Evolutionary conservation across 2,888 invertebrate species (phyloP).

Genomic region (Acleris holmiana): DNA sequence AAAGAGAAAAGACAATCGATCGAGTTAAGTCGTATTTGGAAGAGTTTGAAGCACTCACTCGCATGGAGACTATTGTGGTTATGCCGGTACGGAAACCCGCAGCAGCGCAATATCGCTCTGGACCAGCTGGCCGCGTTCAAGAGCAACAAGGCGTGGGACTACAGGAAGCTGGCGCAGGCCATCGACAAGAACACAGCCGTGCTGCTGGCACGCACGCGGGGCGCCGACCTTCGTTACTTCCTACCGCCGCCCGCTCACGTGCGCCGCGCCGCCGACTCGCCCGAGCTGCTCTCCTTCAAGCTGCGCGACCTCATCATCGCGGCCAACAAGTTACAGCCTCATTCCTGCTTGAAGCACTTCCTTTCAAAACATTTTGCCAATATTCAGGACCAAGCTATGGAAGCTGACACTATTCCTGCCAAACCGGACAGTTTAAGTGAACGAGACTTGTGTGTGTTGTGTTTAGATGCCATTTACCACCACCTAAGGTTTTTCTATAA

Average conservation of each 20-base stretch:
- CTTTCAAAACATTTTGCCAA: conserved; percentile 72
- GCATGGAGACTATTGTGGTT: conserved; percentile 87
- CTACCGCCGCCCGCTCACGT: conserved; percentile 86
- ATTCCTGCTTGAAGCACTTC: conserved; percentile 71
- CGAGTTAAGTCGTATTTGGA: conserved; percentile 81
- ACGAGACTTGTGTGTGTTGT: conserved; percentile 66
- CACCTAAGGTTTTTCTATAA: conserved; percentile 66
- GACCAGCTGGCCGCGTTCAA: conserved; percentile 87
- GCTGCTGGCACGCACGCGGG: conserved; percentile 88
- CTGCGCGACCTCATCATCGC: conserved; percentile 62
- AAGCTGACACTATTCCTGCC: conserved; percentile 65
- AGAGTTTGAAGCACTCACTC: conserved; percentile 85
- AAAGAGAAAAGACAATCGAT: conserved; percentile 57
- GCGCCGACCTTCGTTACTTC: conserved; percentile 90
- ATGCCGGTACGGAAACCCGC: conserved; percentile 86
- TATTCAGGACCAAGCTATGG: conserved; percentile 70
- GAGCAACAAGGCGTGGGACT: conserved; percentile 88
- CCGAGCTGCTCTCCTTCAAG: conserved; percentile 72
- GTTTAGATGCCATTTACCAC: conserved; percentile 73
- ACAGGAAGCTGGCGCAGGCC: conserved; percentile 90
- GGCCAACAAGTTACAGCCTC: conserved; percentile 60
- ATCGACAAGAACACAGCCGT: conserved; percentile 91
- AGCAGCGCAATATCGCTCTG: conserved; percentile 86
- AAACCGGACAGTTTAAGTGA: conserved; percentile 75
- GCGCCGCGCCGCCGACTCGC: conserved; percentile 62